Conservation (phyloP, 1,140 invertebrate genomes). For the Ptiloglossa arizonensis region DNA sequence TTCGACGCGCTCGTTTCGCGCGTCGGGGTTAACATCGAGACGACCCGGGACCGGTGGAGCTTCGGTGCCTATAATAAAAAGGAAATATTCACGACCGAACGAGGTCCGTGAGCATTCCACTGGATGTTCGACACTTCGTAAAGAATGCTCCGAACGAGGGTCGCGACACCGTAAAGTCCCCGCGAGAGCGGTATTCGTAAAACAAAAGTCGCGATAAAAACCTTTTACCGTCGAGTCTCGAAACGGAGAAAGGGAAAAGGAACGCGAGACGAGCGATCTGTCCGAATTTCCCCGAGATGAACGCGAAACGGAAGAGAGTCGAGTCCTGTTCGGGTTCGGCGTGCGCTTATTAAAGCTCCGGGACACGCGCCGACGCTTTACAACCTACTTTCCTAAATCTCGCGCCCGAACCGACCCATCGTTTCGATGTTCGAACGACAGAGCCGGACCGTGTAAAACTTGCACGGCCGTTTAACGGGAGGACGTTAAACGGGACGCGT, state of each 20-base stretch:
- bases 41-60: too few relatives aligned
- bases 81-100: not conserved
- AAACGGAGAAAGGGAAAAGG: not conserved
- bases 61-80: too few relatives aligned
- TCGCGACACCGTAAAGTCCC: conserved; percentile 8
- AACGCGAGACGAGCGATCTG: not conserved
- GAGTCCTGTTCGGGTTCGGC: too few relatives aligned
- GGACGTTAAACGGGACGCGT: not conserved
- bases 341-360: not conserved
- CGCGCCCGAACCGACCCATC: not conserved
- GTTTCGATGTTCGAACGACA: not conserved
- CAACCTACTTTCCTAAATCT: conserved; percentile 18
- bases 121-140: not conserved
- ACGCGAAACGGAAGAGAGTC: not conserved
- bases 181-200: not conserved
- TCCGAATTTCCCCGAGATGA: conserved; percentile 7
- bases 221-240: not conserved
- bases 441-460: not conserved
- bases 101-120: not conserved
- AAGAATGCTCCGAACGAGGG: not conserved
- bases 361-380: conserved; percentile 1
- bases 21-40: too few relatives aligned
- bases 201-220: conserved; percentile 17
- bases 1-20: too few relatives aligned
- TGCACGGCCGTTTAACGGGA: not conserved